Conservation (phyloP, 2,888 invertebrate species). For the Aleiodes testaceus region DNA sequence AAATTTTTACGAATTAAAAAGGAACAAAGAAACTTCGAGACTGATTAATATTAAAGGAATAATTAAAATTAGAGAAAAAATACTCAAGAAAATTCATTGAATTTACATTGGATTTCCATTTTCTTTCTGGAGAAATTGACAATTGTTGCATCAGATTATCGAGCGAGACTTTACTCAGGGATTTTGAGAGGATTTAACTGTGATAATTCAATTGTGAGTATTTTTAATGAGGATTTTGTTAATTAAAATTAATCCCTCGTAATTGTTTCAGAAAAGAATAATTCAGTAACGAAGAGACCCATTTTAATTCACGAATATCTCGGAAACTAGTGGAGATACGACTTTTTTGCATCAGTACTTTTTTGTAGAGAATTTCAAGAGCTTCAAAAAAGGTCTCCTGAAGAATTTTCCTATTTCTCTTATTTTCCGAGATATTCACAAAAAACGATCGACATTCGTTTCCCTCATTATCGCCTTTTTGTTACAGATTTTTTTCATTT, state of each 20-base stretch:
- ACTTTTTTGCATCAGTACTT: not conserved
- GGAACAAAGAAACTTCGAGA: conserved; percentile 23
- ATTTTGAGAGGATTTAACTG: not conserved
- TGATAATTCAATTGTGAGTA: conserved; percentile 12
- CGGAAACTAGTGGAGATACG: not conserved
- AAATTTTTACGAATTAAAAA: not conserved
- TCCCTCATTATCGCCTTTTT: not conserved
- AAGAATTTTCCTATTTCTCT: too few relatives aligned
- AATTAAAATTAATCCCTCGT: not conserved
- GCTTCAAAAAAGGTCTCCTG: too few relatives aligned
- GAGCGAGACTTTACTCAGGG: not conserved
- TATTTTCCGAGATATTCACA: too few relatives aligned
- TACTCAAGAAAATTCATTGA: not conserved
- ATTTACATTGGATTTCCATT: too few relatives aligned
- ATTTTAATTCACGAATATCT: too few relatives aligned
- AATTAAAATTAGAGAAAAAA: not conserved
- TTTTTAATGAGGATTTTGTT: not conserved
- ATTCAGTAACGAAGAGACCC: too few relatives aligned
- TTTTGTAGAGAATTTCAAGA: too few relatives aligned
- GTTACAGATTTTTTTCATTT: not conserved
- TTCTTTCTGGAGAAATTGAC: too few relatives aligned
- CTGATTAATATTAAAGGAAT: conserved; percentile 1
- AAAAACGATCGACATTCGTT: not conserved
- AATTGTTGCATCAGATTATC: too few relatives aligned
- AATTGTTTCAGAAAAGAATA: not conserved